Base-by-base conservation (phyloP, 2,888 invertebrate species). In the Cyclophora albipunctata region DNA sequence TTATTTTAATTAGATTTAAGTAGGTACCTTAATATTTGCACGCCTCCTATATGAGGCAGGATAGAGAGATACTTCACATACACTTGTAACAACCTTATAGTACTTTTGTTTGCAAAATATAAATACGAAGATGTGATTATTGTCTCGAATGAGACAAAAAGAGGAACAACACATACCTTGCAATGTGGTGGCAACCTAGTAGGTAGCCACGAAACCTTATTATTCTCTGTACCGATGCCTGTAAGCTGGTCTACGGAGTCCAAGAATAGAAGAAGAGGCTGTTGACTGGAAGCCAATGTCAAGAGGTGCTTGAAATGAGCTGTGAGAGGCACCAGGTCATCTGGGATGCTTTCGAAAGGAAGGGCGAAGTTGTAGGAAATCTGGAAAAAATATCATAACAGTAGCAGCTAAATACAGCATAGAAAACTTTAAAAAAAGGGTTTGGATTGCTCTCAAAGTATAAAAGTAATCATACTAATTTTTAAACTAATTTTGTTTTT, bases 221-320 rank as follows among this genome's bases (percentile, higher is more conserved):
- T 98, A 34, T 97, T 96, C 67, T 96, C 96, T 63, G 97, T 97
- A 0, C 96, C 94, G 1, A 88, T 81, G 0, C 96, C 97, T 4
- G 98, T 98, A 46, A 99, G 89, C 79, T 99, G 98, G 86, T 99
- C 99, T 1, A 99, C 96, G 0, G 98, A 98, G 80, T 99, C 99
- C 67, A 99, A 84, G 76, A 97, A 98, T 44, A 99, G 89, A 0
- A 98, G 91, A 45, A 99, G 86, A 0, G 98, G 98, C 69, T 96
- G 96, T 63, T 95, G 93, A 55, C 90, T 81, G 0, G 91, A 93
- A 0, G 97, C 97, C 78, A 94, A 91, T 4, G 95, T 94, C 52
- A 98, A 84, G 45, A 99, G 90, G 64, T 97, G 95, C 83, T 99
- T 99, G 85, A 99, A 98, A 83, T 98, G 95, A 0, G 97, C 97